Percentiles rank a stretch among this genome's conserved stretches.
Conservation (phyloP, 1,140 invertebrate genomes). For the Himalopsyche phryganea region DNA sequence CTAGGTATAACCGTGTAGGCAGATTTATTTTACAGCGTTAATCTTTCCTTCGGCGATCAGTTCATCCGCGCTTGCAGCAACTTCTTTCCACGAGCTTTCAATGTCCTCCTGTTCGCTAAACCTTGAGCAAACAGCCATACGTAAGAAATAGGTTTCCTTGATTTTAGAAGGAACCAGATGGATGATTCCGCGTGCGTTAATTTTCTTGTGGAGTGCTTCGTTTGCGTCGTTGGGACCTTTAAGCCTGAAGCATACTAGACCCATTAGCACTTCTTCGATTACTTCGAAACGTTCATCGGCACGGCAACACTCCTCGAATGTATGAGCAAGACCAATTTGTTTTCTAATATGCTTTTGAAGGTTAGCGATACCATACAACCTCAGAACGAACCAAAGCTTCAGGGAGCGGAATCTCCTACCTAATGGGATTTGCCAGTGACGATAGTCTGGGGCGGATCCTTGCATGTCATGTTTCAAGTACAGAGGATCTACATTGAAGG, state of each 20-base stretch:
- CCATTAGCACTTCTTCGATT: constrained; percentile 80
- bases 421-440: constrained; percentile 97
- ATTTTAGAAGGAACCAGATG: constrained; percentile 93
- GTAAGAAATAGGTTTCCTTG: constrained; percentile 77
- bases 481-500: constrained; percentile 95
- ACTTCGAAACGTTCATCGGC: constrained; percentile 82
- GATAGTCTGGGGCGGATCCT: constrained; percentile 87
- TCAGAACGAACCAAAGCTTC: constrained; percentile 95
- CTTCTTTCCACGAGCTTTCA: constrained; percentile 81
- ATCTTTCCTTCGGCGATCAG: constrained; percentile 44
- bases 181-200: constrained; percentile 90
- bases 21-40: neutral
- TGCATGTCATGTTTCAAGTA: constrained; percentile 90
- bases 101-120: constrained; percentile 81
- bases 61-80: constrained; percentile 69
- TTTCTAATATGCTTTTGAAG: constrained; percentile 85
- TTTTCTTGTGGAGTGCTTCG: constrained; percentile 76
- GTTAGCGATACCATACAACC: constrained; percentile 85
- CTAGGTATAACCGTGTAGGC: neutral
- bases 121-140: constrained; percentile 87
- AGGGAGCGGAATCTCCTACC: constrained; percentile 91
- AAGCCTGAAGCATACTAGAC: constrained; percentile 89
- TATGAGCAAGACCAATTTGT: constrained; percentile 71
- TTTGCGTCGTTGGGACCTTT: constrained; percentile 84
- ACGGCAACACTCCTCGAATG: constrained; percentile 71